These are phyloP conservation scores for Peromyscus nudipes DNA, from an alignment of 2,797 vertebrate species.

Conservation along the genomic window DNA sequence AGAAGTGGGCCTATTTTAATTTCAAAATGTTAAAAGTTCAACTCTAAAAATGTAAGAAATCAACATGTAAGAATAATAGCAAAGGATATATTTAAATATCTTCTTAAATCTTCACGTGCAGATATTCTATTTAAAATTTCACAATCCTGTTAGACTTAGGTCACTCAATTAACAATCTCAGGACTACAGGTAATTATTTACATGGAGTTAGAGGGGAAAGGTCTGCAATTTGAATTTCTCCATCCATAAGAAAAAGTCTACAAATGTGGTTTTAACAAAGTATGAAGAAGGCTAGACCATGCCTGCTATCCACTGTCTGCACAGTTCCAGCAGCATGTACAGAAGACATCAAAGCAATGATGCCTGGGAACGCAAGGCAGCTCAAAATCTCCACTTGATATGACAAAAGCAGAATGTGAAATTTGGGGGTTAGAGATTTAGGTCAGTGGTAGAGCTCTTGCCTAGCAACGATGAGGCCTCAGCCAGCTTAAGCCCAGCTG, in stretches of 20 bases:
- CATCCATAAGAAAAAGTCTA: constrained; percentile 27
- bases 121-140: constrained; percentile 36
- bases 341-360: constrained; percentile 4
- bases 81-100: constrained; percentile 26
- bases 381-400: neutral
- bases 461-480: neutral
- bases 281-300: neutral
- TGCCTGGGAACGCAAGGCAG: neutral
- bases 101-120: constrained; percentile 58
- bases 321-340: neutral
- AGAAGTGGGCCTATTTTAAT: neutral
- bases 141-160: constrained; percentile 29
- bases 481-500: neutral
- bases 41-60: constrained; percentile 42
- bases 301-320: neutral
- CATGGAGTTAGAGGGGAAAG: neutral
- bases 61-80: neutral
- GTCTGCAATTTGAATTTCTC: constrained; percentile 59
- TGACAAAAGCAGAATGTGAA: constrained; percentile 26
- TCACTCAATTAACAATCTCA: constrained; percentile 35
- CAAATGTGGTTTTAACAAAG: constrained; percentile 56
- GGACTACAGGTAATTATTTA: constrained; percentile 49
- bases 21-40: constrained; percentile 59
- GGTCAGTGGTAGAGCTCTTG: neutral
- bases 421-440: neutral